A percentile compares a stretch with the other conserved stretches of the same genome.
These are phyloP conservation scores for Diplodus sargus DNA, from an alignment of 2,797 vertebrate genomes.

Conservation along the genomic window DNA sequence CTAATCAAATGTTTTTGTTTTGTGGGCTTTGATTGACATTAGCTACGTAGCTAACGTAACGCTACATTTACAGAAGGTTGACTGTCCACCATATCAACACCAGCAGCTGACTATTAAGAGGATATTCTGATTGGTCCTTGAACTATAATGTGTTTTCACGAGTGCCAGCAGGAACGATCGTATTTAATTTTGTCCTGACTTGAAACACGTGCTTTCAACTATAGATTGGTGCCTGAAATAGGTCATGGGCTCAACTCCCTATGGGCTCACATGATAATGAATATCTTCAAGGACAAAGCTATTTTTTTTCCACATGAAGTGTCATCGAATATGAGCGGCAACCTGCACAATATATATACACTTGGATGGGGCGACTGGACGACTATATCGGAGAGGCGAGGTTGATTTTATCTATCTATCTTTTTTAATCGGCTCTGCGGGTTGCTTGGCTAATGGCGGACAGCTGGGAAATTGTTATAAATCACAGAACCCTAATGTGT, in stretches of 20 bases:
- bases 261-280: constrained; percentile 23
- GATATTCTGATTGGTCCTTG: not conserved
- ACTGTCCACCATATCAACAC: too few species aligned
- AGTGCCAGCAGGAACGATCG: not conserved
- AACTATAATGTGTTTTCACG: not conserved
- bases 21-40: too few species aligned
- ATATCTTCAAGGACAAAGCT: constrained; percentile 40
- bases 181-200: constrained; percentile 19
- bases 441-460: too few species aligned
- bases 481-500: too few species aligned
- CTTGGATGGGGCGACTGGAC: not conserved
- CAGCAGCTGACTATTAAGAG: not conserved
- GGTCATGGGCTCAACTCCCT: constrained; percentile 33
- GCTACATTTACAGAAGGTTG: too few species aligned
- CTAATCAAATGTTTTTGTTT: too few species aligned
- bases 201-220: constrained; percentile 9
- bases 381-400: too few species aligned
- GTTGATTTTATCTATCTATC: too few species aligned
- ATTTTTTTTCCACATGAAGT: not conserved
- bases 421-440: too few species aligned
- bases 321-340: not conserved
- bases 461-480: too few species aligned
- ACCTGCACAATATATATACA: not conserved
- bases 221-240: constrained; percentile 29
- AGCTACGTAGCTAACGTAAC: too few species aligned